Percentiles rank a stretch among this genome's conserved stretches.
phyloP scores from a whole-genome alignment of 92 coral and sea anemone species.

The Virgularia gustaviana region DNA sequence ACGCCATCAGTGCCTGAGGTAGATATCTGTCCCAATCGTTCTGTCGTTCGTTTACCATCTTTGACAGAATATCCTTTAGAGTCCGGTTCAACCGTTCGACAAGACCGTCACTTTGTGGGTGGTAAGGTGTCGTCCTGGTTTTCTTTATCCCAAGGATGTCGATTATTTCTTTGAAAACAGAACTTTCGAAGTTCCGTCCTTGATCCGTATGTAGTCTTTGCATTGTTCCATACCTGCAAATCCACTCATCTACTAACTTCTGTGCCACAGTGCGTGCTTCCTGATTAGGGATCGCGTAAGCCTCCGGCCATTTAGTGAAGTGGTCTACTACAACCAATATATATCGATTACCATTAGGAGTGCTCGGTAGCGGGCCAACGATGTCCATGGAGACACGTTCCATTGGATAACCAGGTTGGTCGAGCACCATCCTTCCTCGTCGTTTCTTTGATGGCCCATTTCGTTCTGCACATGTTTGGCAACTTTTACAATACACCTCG shows the following conservation, averaged over 20 bases:
- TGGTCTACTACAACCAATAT: conserved; percentile 31
- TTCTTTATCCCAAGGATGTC: conserved; percentile 39
- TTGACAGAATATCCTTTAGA: conserved; percentile 4
- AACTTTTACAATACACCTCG: conserved; percentile 38
- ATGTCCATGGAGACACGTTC: conserved; percentile 25
- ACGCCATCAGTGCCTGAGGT: conserved; percentile 11
- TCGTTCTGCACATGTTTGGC: conserved; percentile 44
- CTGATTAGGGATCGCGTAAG: conserved; percentile 44
- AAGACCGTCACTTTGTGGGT: conserved; percentile 14
- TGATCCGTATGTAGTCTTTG: background rate
- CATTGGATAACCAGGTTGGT: conserved; percentile 46
- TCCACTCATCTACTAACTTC: conserved; percentile 21
- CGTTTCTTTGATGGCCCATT: conserved; percentile 33
- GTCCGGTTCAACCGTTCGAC: background rate
- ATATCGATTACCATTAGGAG: conserved; percentile 34
- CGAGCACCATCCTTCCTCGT: conserved; percentile 32
- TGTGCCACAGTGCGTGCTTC: conserved; percentile 26
- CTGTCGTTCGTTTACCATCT: conserved; percentile 5
- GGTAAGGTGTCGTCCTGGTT: conserved; percentile 39
- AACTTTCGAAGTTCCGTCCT: conserved; percentile 10
- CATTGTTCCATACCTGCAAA: conserved; percentile 12
- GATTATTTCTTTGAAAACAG: conserved; percentile 11
- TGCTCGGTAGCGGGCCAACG: conserved; percentile 42
- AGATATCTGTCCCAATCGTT: conserved; percentile 48
- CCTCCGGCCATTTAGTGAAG: conserved; percentile 23